A percentile compares a stretch with the other conserved stretches of the same genome.
These are phyloP conservation scores for Anas acuta DNA, from an alignment of 2,797 vertebrate species.

Conservation along the genomic window DNA sequence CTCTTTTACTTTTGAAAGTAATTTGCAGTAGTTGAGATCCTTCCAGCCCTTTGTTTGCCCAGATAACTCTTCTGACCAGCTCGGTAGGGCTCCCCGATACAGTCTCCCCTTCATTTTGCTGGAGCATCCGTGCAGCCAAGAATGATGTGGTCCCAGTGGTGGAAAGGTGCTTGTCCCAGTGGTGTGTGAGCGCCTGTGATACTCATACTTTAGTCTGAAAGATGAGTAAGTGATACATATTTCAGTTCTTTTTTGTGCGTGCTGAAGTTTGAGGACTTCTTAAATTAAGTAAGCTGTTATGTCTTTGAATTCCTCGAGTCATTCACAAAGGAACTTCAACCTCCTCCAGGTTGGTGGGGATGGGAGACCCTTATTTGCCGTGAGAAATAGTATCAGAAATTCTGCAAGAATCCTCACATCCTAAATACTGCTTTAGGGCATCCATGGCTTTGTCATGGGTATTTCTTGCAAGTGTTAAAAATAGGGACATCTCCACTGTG, in stretches of 20 bases:
- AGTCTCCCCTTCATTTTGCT: neutral
- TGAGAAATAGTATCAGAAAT: neutral
- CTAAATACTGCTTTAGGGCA: neutral
- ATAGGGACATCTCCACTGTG: neutral
- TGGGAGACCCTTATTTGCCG: neutral
- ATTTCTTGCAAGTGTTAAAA: neutral
- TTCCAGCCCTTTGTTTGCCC: neutral
- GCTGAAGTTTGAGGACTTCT: neutral
- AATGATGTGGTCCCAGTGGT: neutral
- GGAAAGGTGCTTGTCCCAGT: neutral
- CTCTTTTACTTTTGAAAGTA: neutral
- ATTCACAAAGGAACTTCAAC: neutral
- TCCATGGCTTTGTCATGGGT: neutral
- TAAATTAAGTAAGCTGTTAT: neutral
- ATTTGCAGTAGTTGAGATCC: neutral
- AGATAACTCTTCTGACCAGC: neutral
- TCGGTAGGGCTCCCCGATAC: neutral
- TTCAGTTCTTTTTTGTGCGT: neutral
- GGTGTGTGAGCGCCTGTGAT: neutral
- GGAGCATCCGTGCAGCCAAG: neutral
- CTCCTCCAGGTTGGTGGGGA: too few species aligned
- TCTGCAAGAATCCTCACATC: neutral
- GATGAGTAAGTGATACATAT: accelerated
- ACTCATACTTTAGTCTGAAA: neutral
- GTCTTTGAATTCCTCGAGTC: neutral